Evolutionary conservation across 2,888 invertebrate species (phyloP).

Genomic region (Eledone cirrhosa): DNA sequence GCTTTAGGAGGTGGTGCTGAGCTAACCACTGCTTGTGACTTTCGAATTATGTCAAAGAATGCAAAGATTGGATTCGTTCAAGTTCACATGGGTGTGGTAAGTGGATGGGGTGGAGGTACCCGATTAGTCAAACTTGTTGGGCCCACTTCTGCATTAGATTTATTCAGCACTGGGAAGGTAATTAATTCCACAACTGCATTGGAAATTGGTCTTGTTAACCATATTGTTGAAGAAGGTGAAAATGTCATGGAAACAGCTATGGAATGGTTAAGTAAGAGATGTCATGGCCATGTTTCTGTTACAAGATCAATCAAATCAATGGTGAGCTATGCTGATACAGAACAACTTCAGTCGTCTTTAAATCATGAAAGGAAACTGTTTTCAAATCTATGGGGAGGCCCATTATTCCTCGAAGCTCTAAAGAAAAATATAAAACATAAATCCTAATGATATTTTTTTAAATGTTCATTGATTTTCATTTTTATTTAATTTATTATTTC

Average conservation of each 20-base stretch:
- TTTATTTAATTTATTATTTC: no score
- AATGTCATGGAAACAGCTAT: slow-evolving; percentile 50
- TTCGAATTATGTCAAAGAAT: slow-evolving; percentile 65
- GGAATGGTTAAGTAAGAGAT: slow-evolving; percentile 61
- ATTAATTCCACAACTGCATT: slow-evolving; percentile 63
- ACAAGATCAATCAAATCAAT: slow-evolving; percentile 61
- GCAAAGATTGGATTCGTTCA: slow-evolving; percentile 69
- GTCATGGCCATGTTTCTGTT: slow-evolving; percentile 47
- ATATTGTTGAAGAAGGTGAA: slow-evolving; percentile 53
- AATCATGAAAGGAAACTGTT: slow-evolving; percentile 65
- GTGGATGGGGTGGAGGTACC: slow-evolving; percentile 71
- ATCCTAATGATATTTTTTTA: slow-evolving; percentile 33
- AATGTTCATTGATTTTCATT: no score
- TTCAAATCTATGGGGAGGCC: slow-evolving; percentile 67
- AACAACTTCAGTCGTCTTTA: slow-evolving; percentile 50
- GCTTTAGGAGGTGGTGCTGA: slow-evolving; percentile 72
- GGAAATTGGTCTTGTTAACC: slow-evolving; percentile 66
- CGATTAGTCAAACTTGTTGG: slow-evolving; percentile 67
- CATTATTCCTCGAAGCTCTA: slow-evolving; percentile 64
- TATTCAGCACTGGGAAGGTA: slow-evolving; percentile 61
- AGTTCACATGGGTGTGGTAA: slow-evolving; percentile 68
- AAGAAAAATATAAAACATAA: slow-evolving; percentile 65
- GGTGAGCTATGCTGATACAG: slow-evolving; percentile 45
- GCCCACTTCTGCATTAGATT: slow-evolving; percentile 65
- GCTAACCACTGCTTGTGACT: slow-evolving; percentile 69